phyloP scores from a whole-genome alignment of 2,113 vertebrate species.

The Siniperca chuatsi region DNA sequence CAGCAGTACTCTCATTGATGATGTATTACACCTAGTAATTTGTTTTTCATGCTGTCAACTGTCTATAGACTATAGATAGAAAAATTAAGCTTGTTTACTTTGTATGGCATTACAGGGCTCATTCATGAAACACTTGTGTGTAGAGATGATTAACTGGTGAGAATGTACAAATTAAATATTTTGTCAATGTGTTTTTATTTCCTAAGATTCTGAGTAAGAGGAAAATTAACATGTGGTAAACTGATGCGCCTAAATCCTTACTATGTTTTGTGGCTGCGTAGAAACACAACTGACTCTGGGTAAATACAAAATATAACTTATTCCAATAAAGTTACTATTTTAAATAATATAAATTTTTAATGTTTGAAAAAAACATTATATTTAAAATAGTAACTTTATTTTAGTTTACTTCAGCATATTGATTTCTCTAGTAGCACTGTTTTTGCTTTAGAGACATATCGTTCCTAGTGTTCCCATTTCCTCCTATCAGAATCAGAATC shows the following conservation, averaged over 20 bases:
- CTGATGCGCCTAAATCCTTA: background rate
- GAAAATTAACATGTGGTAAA: background rate
- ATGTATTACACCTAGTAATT: slow-evolving; percentile 3
- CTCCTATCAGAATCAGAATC: background rate
- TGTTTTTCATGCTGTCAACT: slow-evolving; percentile 4
- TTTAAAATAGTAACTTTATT: too few relatives aligned
- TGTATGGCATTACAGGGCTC: background rate
- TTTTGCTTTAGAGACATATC: background rate
- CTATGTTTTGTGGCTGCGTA: background rate
- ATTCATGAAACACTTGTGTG: background rate
- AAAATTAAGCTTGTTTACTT: background rate
- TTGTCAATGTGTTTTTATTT: background rate
- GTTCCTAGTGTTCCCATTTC: background rate
- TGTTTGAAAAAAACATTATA: too few relatives aligned
- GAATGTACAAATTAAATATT: background rate
- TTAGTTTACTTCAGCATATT: background rate
- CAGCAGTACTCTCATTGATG: slow-evolving; percentile 14
- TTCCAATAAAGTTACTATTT: background rate
- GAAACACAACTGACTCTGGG: background rate
- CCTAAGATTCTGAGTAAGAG: background rate
- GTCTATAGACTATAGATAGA: background rate
- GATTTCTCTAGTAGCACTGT: background rate
- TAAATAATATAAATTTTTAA: background rate
- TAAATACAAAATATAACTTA: background rate
- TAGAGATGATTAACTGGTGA: background rate